phyloP scores from a whole-genome alignment of 2,888 invertebrate genomes.

The Drosophila siamana region DNA sequence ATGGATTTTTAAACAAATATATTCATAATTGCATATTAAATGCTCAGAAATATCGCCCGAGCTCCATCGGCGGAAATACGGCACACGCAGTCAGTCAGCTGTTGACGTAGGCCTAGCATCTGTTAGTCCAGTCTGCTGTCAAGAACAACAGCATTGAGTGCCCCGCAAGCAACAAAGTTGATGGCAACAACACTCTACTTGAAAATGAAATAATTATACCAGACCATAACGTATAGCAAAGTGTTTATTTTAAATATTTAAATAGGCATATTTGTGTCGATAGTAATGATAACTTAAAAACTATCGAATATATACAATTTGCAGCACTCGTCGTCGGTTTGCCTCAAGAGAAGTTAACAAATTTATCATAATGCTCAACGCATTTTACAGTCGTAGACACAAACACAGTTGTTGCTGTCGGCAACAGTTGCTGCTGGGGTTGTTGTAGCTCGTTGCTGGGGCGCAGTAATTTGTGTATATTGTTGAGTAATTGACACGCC shows the following conservation, averaged over 20 bases:
- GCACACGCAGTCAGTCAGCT: slow-evolving; percentile 25
- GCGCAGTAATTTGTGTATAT: slow-evolving; percentile 74
- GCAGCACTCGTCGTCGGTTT: slow-evolving; percentile 23
- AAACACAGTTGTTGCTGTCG: slow-evolving; percentile 28
- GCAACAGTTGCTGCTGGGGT: slow-evolving; percentile 26
- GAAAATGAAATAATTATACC: neutral
- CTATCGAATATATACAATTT: neutral
- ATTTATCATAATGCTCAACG: slow-evolving; percentile 56
- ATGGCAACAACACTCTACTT: neutral
- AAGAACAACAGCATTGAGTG: slow-evolving; percentile 1
- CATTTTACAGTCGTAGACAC: slow-evolving; percentile 31
- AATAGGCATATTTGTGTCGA: too few relatives aligned
- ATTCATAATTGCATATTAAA: slow-evolving; percentile 37
- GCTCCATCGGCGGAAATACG: slow-evolving; percentile 26
- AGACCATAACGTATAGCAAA: too few relatives aligned
- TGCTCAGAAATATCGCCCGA: slow-evolving; percentile 1
- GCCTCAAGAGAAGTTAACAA: slow-evolving; percentile 56
- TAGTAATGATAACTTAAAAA: neutral
- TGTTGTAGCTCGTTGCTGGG: slow-evolving; percentile 6
- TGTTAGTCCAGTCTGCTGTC: neutral
- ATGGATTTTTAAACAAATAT: slow-evolving; percentile 43
- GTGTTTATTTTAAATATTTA: neutral
- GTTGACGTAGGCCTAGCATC: slow-evolving; percentile 15
- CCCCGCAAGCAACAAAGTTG: too few relatives aligned
- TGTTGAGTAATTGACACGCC: slow-evolving; percentile 78